phyloP scores from a whole-genome alignment of 2,888 invertebrate genomes.

The Psylliodes chrysocephalus region DNA sequence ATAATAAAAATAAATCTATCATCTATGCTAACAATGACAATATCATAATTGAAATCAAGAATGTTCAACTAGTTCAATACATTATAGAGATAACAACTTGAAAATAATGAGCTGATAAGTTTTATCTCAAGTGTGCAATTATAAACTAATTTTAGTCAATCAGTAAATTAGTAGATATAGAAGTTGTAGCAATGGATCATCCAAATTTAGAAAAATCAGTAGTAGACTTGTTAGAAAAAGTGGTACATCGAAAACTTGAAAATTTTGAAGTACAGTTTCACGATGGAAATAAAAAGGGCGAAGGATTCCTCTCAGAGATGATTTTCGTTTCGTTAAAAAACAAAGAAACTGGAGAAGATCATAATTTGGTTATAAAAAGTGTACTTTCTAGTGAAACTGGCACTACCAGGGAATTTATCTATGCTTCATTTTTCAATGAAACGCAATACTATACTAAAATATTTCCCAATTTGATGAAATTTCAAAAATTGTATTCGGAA shows the following conservation, averaged over 20 bases:
- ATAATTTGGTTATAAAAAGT: constrained; percentile 11
- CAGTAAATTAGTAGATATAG: too few species aligned
- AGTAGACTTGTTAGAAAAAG: constrained; percentile 8
- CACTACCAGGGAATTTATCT: constrained; percentile 9
- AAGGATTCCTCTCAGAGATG: constrained; percentile 7
- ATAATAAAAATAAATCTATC: too few species aligned
- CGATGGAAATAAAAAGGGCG: constrained; percentile 15
- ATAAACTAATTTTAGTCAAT: too few species aligned
- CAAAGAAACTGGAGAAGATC: not conserved
- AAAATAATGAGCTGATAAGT: too few species aligned
- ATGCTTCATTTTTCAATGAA: constrained; percentile 21
- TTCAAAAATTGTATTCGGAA: not conserved
- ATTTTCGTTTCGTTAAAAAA: constrained; percentile 3
- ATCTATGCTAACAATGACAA: too few species aligned
- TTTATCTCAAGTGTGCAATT: too few species aligned
- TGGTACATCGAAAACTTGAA: constrained; percentile 9
- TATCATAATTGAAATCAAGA: too few species aligned
- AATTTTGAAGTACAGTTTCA: constrained; percentile 10
- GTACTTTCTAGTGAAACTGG: not conserved
- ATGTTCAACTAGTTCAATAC: too few species aligned
- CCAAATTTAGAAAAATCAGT: not conserved
- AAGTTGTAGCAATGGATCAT: too few species aligned
- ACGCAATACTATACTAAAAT: constrained; percentile 22
- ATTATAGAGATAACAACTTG: too few species aligned
- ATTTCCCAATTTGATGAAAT: constrained; percentile 4